Evolutionary conservation across 2,113 vertebrate genomes (phyloP).

Genomic region (Glaucomys volans): DNA sequence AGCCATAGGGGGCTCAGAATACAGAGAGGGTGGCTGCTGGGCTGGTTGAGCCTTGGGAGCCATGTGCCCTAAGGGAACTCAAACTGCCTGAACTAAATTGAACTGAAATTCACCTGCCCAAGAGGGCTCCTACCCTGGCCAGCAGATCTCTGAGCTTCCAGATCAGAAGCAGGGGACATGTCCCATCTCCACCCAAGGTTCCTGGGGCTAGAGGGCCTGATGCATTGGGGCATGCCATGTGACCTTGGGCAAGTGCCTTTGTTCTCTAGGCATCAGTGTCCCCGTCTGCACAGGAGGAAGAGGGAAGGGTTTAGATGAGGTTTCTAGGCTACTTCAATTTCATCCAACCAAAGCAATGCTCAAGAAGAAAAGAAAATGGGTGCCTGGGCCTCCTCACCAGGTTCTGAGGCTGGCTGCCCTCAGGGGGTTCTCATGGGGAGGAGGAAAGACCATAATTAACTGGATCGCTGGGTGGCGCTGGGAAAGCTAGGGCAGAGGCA

Average conservation of each 20-base stretch:
- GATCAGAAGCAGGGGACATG: neutral
- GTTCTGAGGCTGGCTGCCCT: slow-evolving; percentile 47
- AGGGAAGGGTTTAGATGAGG: neutral
- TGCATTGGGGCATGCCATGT: neutral
- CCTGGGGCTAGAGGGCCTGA: neutral
- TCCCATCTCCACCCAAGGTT: neutral
- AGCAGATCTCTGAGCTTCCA: neutral
- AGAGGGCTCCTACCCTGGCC: neutral
- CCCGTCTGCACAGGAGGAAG: neutral
- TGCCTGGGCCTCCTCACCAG: slow-evolving; percentile 21
- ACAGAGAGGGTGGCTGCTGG: neutral
- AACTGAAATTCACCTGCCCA: neutral
- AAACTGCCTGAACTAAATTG: neutral
- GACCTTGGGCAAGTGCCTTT: neutral
- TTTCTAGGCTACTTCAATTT: neutral
- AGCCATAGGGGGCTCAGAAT: neutral
- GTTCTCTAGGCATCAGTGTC: neutral
- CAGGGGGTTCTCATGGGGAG: slow-evolving; percentile 69
- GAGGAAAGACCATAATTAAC: slow-evolving; percentile 73
- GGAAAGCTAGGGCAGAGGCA: slow-evolving; percentile 41
- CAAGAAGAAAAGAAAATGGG: neutral
- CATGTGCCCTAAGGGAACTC: neutral
- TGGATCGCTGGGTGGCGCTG: slow-evolving; percentile 38
- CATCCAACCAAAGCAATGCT: neutral
- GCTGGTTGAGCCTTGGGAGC: neutral